These are phyloP conservation scores for Oreochromis niloticus DNA, from an alignment of 2,113 vertebrate genomes.

Conservation along the genomic window DNA sequence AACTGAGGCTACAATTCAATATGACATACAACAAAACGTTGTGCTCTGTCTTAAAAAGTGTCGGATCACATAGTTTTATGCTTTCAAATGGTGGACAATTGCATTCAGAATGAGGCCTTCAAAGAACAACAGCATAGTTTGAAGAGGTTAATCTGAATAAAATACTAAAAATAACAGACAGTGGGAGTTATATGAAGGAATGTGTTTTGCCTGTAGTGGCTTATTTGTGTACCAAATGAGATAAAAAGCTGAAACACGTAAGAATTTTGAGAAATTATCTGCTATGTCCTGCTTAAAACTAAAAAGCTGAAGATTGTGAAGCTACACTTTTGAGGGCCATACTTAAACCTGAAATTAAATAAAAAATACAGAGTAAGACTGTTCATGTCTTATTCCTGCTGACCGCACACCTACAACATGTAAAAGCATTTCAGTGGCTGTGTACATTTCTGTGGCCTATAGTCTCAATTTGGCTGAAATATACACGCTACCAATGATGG, in stretches of 20 bases:
- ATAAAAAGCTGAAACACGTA: neutral
- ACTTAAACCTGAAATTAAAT: neutral
- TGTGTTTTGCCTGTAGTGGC: neutral
- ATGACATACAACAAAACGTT: neutral
- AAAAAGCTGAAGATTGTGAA: neutral
- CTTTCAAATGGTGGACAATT: neutral
- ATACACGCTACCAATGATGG: neutral
- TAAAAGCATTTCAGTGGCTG: neutral
- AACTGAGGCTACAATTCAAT: neutral
- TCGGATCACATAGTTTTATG: accelerated
- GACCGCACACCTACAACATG: neutral
- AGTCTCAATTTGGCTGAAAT: neutral
- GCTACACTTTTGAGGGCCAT: neutral
- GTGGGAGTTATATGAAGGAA: neutral
- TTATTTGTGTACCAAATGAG: neutral
- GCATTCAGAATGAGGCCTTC: neutral
- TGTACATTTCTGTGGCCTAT: neutral
- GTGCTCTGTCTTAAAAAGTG: neutral
- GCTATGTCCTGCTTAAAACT: neutral
- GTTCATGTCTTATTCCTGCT: neutral
- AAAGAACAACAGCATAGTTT: neutral
- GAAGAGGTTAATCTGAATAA: neutral
- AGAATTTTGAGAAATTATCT: neutral
- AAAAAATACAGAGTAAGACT: neutral
- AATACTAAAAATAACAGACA: neutral